phyloP scores from a whole-genome alignment of 2,113 vertebrate species.

The Alligator mississippiensis region DNA sequence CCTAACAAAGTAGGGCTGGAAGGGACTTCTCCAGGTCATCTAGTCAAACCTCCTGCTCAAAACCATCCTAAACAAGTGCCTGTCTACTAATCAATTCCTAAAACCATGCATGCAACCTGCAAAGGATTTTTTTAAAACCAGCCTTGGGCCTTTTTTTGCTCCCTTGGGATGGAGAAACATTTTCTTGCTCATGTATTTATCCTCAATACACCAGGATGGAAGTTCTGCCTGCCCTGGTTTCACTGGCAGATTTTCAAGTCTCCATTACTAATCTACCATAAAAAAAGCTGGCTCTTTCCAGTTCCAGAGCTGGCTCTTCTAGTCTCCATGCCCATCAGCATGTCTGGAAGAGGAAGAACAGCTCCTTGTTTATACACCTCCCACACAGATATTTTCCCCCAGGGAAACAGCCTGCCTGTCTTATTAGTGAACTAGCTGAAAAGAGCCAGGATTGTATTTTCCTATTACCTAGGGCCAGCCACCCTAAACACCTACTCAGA shows the following conservation, averaged over 20 bases:
- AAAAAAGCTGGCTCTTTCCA: neutral
- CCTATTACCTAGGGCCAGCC: neutral
- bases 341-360: neutral
- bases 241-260: neutral
- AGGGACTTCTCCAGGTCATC: too few species aligned
- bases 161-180: neutral
- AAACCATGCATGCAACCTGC: too few species aligned
- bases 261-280: neutral
- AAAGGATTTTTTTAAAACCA: neutral
- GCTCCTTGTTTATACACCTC: neutral
- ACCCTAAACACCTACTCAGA: neutral
- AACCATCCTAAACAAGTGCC: too few species aligned
- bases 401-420: neutral
- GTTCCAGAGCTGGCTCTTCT: neutral
- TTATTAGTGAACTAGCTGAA: neutral
- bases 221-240: rapidly evolving
- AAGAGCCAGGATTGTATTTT: neutral
- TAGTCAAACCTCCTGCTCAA: too few species aligned
- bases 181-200: neutral
- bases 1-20: too few species aligned
- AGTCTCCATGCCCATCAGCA: neutral
- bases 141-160: neutral
- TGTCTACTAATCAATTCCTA: too few species aligned
- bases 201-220: neutral
- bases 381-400: neutral